Conservation (phyloP, 1,140 invertebrate genomes). For the Saccostrea echinata region DNA sequence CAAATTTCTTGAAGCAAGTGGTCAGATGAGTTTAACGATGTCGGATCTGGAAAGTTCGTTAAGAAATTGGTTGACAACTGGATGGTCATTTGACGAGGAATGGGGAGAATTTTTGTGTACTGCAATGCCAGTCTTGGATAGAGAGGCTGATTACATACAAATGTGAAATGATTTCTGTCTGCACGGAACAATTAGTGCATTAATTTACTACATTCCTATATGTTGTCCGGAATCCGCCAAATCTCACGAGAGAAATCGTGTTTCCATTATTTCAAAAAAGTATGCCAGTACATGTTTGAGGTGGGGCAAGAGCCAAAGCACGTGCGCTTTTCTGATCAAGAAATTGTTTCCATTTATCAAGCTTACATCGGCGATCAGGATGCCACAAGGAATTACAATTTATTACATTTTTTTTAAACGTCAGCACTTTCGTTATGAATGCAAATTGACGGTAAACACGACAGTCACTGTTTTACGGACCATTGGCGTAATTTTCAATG, state of each 20-base stretch:
- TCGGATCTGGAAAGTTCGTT: constrained; percentile 3
- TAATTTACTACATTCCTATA: constrained; percentile 26
- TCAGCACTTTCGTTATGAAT: not conserved
- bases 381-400: not conserved
- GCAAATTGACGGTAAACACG: not conserved
- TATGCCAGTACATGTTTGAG: constrained; percentile 28
- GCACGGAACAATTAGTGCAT: constrained; percentile 34
- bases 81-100: constrained; percentile 5
- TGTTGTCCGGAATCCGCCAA: constrained; percentile 26
- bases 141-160: constrained; percentile 29
- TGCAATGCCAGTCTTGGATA: not conserved
- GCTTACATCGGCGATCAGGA: not conserved
- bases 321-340: constrained; percentile 13
- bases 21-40: not conserved
- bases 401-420: not conserved
- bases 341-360: constrained; percentile 18
- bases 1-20: not conserved
- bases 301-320: not conserved
- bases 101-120: constrained; percentile 8
- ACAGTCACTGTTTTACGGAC: not conserved
- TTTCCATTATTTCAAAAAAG: constrained; percentile 35
- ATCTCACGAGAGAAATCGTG: constrained; percentile 27
- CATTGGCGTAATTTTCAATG: not conserved
- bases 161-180: constrained; percentile 24
- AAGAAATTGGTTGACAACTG: constrained; percentile 2